Evolutionary conservation across 2,888 invertebrate genomes (phyloP).

Genomic region (Cephus pygmeus): DNA sequence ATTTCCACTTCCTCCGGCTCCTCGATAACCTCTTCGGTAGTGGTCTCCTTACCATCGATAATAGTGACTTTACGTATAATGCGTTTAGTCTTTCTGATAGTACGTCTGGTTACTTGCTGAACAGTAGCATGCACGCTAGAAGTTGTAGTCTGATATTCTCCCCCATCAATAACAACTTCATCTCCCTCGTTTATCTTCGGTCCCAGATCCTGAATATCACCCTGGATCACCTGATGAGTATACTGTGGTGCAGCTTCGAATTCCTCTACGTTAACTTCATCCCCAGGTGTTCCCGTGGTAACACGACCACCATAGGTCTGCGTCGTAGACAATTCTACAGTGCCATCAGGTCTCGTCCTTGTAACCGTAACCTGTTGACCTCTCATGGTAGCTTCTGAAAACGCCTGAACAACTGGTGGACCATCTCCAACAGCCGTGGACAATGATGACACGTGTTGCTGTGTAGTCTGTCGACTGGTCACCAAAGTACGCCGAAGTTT

Average conservation of each 20-base stretch:
- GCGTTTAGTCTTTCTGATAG: slow-evolving; percentile 79
- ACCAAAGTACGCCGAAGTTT: slow-evolving; percentile 78
- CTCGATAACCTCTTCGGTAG: slow-evolving; percentile 85
- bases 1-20: slow-evolving; percentile 84
- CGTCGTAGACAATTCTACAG: slow-evolving; percentile 72
- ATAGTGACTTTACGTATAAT: slow-evolving; percentile 82
- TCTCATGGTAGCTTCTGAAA: slow-evolving; percentile 76
- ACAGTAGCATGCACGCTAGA: slow-evolving; percentile 83
- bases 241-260: slow-evolving; percentile 74
- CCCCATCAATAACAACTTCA: slow-evolving; percentile 45
- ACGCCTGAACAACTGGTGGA: slow-evolving; percentile 73
- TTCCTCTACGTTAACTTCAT: slow-evolving; percentile 74
- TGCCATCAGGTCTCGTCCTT: slow-evolving; percentile 71
- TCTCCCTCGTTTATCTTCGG: slow-evolving; percentile 29
- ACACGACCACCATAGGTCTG: slow-evolving; percentile 76
- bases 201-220: slow-evolving; percentile 68
- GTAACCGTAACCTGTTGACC: slow-evolving; percentile 74
- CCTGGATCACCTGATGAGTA: slow-evolving; percentile 71
- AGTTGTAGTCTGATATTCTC: slow-evolving; percentile 71
- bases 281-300: slow-evolving; percentile 73
- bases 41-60: slow-evolving; percentile 85
- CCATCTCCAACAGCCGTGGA: slow-evolving; percentile 70
- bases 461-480: slow-evolving; percentile 72
- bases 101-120: slow-evolving; percentile 82
- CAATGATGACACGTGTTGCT: slow-evolving; percentile 71